phyloP scores from a whole-genome alignment of 2,888 invertebrate genomes.

The Anoncus sp. region DNA sequence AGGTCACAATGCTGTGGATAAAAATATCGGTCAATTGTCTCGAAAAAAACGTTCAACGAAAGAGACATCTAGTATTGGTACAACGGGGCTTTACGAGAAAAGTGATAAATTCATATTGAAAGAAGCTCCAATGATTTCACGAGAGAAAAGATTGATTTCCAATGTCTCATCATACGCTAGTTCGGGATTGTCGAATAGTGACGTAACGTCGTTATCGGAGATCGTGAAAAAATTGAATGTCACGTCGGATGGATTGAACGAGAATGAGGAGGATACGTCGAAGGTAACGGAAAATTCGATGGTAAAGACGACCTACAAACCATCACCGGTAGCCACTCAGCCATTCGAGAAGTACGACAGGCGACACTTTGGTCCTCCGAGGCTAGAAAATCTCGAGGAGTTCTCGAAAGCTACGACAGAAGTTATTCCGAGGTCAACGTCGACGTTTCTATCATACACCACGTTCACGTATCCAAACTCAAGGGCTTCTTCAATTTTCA shows the following conservation, averaged over 20 bases:
- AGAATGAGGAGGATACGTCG: slow-evolving; percentile 70
- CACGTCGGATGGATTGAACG: slow-evolving; percentile 2
- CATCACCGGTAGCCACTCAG: slow-evolving; percentile 55
- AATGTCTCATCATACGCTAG: slow-evolving; percentile 15
- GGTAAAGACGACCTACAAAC: slow-evolving; percentile 65
- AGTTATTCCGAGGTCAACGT: slow-evolving; percentile 30
- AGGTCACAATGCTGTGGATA: not conserved
- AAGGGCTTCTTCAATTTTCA: slow-evolving; percentile 26
- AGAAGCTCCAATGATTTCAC: not conserved
- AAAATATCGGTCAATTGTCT: slow-evolving; percentile 6
- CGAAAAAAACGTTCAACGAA: slow-evolving; percentile 5
- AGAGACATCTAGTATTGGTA: not conserved
- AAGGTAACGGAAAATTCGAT: slow-evolving; percentile 76
- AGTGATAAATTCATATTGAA: slow-evolving; percentile 7
- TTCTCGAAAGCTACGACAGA: slow-evolving; percentile 55
- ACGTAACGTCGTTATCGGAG: slow-evolving; percentile 11
- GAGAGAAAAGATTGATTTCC: slow-evolving; percentile 2
- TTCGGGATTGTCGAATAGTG: not conserved
- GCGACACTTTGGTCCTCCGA: slow-evolving; percentile 78
- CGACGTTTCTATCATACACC: slow-evolving; percentile 6
- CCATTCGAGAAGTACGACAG: slow-evolving; percentile 78
- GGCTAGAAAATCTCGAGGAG: slow-evolving; percentile 64
- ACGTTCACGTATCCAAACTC: slow-evolving; percentile 13
- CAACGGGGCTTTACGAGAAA: not conserved
- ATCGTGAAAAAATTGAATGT: slow-evolving; percentile 15